Base-by-base conservation (phyloP, 2,113 vertebrate genomes). In the Centropristis striata region DNA sequence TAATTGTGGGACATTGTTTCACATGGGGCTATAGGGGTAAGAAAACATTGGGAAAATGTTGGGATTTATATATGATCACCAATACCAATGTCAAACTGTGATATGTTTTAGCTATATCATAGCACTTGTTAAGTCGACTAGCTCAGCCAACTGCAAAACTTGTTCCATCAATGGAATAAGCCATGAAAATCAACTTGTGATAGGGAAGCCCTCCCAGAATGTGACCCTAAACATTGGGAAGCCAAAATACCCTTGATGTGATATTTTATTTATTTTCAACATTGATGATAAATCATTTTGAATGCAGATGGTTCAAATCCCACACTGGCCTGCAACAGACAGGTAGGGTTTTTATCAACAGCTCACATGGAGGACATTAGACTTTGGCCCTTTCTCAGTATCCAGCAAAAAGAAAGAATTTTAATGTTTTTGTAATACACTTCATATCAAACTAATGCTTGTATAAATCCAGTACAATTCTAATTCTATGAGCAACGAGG, bases 1-100 rank as follows among this genome's bases (percentile, higher is more conserved):
- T 74, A 28, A 49, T 70, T 77, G 32, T 58, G 55, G 84, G 80
- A 88, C 59, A 86, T 46, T 75, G 57, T 41, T 70, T 57, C 71
- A 66, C 64, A 64, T 32, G 47, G 57, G 69, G 72, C 66, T 55
- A 20, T 39, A 50, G 63, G 50, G 74, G 44, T 71, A 70, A 70
- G 49, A 68, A 64, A 76, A 79, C 20, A 68, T n/a, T n/a, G n/a
- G n/a, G n/a, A 25, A 18, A 15, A 55, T 54, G 54, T 23, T 23
- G 25, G 55, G 47, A 57, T 61, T 71, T 51, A 42, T 23, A 20
- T 28, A 13, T 44, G 71, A 68, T 53, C 75, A 44, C 44, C 69
- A 83, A 65, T 18, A 63, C 18, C 50, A 39, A 39, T 8, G 37
- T 80, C 47, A 79, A 67, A 49, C 36, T 7, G 4, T 15, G 27